Base-by-base conservation (phyloP, 2,888 invertebrate species). In the Drosophila nr. medialis region DNA sequence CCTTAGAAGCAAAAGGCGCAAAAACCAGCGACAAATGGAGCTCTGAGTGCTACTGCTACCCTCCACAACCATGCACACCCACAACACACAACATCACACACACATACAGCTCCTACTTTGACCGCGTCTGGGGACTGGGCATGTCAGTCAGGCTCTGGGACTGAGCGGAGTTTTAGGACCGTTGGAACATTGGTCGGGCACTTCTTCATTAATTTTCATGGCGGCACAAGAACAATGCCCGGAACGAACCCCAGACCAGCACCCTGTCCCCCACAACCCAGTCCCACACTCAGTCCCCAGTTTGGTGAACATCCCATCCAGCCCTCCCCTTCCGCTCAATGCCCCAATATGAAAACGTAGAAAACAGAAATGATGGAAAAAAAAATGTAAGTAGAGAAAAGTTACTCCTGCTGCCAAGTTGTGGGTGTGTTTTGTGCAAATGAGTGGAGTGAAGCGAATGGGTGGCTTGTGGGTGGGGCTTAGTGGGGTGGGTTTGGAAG, bases 181-280 rank as follows among this genome's bases (percentile, higher is more conserved):
- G 82, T 29, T 80, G 89, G 71, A 79, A 88, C 88, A 87, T 80
- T 87, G 88, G 87, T 87, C 89, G 90, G 91, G 91, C 90, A 90
- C 88, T 90, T 88, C 88, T 88, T 88, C 88, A 88, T 88, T 88
- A 88, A 88, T 88, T 88, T 88, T 91, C 90, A 88, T 90, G 86
- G 90, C 86, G 81, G 91, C 83, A 75, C 88, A 86, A 89, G 80
- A 86, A 88, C 91, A 90, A 87, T 86, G 81, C 76, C 78, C 74
- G 67, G 74, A 77, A 72, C 72, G 64, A 63, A 55, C 49, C 56
- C 71, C 38, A 58, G 59, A 40, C 71, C 51, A 40, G 51, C 38
- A 42, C 59, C 62, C 53, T 48, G 59, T 34, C 59, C 36, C 49
- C 15, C 45, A 15, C 24, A 45, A 8, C 45, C 24, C 24, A 30